Base-by-base conservation (phyloP, 2,113 vertebrate species). In the Cebus imitator region DNA sequence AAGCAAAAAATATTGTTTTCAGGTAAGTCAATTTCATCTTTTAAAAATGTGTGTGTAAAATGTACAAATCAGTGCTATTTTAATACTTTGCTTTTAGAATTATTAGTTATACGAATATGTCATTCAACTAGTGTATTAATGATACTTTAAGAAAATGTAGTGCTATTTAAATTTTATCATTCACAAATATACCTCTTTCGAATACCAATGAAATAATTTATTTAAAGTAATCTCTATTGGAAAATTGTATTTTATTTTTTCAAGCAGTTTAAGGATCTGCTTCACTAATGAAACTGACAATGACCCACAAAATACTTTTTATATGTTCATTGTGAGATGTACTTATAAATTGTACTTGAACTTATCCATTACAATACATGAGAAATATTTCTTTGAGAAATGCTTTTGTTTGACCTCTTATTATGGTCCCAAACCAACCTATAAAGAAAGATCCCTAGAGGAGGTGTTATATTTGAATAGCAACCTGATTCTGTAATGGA, bases 311-410 rank as follows among this genome's bases (percentile, higher is more conserved):
- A 86, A 32, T 73, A 89, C 72, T 93, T 91, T 68, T 66, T 80
- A 4, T 86, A 11, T 91, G 48, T 68, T 95, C 64, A 90, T 40
- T 68, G 25, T 48, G 48, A 30, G 13, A 91, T 73, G 27, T 84
- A 35, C 17, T 89, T 93, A 75, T 12, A 94, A n/a, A 37, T n/a
- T 85, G 5, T 40, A 75, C 43, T 88, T 94, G 55, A 94, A 64
- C 52, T 57, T 87, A 84, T 37, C 18, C 14, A 89, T 48, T 68
- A 57, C 9, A 57, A 64, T 57, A 58, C 18, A 80, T 61, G 50
- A 94, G 61, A 92, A 93, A 95, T 32, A 91, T 82, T 93, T 96
- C 83, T 97, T 45, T 82, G 75, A 94, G 83, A 91, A 96, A 75
- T 64, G 30, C 25, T 96, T 94, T 90, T 48, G 82, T 73, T 90